Evolutionary conservation across 2,113 vertebrate genomes (phyloP).

Genomic region (Elephas maximus): DNA sequence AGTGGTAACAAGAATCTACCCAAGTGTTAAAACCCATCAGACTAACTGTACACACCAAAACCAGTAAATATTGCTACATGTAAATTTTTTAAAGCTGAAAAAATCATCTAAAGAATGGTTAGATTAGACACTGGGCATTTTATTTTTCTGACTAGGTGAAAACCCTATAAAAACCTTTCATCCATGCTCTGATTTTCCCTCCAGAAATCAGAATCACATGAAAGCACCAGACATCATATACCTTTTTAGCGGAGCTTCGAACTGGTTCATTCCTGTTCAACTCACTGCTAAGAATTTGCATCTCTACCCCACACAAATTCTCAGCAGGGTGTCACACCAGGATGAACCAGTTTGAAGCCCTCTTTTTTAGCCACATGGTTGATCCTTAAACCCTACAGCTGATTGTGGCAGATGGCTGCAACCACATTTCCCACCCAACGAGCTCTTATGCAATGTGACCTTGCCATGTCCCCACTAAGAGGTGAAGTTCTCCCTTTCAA

Average conservation of each 20-base stretch:
- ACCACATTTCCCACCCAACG: not conserved
- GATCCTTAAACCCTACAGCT: not conserved
- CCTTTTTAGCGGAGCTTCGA: not conserved
- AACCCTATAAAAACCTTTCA: not conserved
- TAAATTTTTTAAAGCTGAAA: not conserved
- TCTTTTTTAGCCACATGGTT: not conserved
- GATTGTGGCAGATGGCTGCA: not conserved
- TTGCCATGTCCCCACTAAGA: not conserved
- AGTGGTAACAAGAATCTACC: not conserved
- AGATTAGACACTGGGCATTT: not conserved
- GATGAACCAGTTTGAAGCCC: not conserved
- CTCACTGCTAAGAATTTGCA: no score
- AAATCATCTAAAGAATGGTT: not conserved
- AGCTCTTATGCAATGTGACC: not conserved
- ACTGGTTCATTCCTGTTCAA: no score
- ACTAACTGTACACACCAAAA: not conserved
- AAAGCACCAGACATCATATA: not conserved
- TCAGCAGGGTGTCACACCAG: no score
- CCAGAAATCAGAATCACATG: not conserved
- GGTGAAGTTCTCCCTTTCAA: not conserved
- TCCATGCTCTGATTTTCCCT: slow-evolving; percentile 37
- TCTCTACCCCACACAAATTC: no score
- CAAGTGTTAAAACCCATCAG: not conserved
- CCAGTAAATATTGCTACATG: not conserved
- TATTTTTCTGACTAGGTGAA: not conserved